Conservation (phyloP, 2,888 invertebrate genomes). For the Drosophila hawaiiensis region DNA sequence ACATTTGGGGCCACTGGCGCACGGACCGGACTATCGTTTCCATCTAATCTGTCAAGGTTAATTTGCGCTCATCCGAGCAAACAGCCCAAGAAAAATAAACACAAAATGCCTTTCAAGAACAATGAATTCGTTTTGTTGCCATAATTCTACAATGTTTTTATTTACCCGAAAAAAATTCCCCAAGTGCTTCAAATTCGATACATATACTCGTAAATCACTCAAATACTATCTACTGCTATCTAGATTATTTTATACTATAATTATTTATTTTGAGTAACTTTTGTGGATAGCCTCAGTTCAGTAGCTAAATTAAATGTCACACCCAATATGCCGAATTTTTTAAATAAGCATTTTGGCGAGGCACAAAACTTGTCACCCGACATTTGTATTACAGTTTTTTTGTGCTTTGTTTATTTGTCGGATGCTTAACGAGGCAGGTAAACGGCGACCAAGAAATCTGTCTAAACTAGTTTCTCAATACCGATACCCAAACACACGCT, state of each 20-base stretch:
- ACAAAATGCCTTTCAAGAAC: constrained; percentile 41
- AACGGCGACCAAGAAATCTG: constrained; percentile 53
- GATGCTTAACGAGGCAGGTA: constrained; percentile 65
- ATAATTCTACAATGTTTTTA: constrained; percentile 16
- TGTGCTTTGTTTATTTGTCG: constrained; percentile 15
- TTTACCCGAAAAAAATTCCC: constrained; percentile 12
- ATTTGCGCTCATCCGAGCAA: constrained; percentile 55
- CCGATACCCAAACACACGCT: constrained; percentile 52
- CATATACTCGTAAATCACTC: not conserved
- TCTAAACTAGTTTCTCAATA: constrained; percentile 72
- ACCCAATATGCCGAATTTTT: constrained; percentile 52
- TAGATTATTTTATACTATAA: not conserved
- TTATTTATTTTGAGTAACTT: constrained; percentile 1
- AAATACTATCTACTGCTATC: not conserved
- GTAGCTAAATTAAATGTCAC: constrained; percentile 69
- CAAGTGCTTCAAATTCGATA: constrained; percentile 24
- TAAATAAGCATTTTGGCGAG: constrained; percentile 59
- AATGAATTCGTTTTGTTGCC: constrained; percentile 15
- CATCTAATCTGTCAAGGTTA: constrained; percentile 69
- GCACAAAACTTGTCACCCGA: constrained; percentile 67
- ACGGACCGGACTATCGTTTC: constrained; percentile 33
- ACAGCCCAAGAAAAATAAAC: constrained; percentile 43
- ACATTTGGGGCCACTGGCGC: constrained; percentile 16
- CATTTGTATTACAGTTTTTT: constrained; percentile 64
- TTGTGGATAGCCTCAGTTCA: constrained; percentile 41